These are phyloP conservation scores for Gadus macrocephalus DNA, from an alignment of 2,113 vertebrate genomes.

Conservation along the genomic window DNA sequence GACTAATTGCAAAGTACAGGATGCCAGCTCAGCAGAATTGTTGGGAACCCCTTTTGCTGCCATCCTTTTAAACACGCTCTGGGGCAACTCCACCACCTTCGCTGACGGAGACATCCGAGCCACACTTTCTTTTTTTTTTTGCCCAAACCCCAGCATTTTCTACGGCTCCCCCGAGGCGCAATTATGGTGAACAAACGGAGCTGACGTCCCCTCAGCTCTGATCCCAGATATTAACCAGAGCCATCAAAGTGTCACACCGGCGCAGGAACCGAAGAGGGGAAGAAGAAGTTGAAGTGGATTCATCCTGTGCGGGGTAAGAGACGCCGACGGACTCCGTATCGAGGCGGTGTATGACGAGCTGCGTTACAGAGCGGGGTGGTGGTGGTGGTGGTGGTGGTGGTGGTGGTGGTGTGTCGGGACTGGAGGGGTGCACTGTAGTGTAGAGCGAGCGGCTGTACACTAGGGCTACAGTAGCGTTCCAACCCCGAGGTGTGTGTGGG, in stretches of 20 bases:
- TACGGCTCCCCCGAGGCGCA: constrained; percentile 29
- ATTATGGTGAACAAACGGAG: constrained; percentile 44
- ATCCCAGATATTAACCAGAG: constrained; percentile 38
- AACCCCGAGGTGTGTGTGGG: constrained; percentile 8
- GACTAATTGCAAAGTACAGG: constrained; percentile 46
- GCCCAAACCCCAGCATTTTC: constrained; percentile 7
- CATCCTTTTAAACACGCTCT: constrained; percentile 37
- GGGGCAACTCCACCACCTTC: constrained; percentile 31
- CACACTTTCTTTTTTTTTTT: constrained; percentile 11
- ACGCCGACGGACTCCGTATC: constrained; percentile 37
- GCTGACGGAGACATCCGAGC: constrained; percentile 41
- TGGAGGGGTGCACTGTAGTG: neutral
- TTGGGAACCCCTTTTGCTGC: constrained; percentile 47
- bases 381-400: too few species aligned
- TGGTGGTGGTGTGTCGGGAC: too few species aligned
- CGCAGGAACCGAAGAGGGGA: constrained; percentile 26
- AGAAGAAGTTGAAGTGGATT: constrained; percentile 50
- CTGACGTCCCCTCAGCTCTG: constrained; percentile 40
- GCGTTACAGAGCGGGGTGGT: neutral
- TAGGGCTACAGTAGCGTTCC: constrained; percentile 8
- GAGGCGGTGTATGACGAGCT: constrained; percentile 30
- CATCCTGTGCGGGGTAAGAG: constrained; percentile 53
- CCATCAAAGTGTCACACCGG: constrained; percentile 30
- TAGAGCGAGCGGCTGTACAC: constrained; percentile 31
- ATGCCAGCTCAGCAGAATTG: constrained; percentile 66